These are phyloP conservation scores for Schlechtendalia chinensis DNA, from an alignment of 1,140 invertebrate species.

Conservation along the genomic window DNA sequence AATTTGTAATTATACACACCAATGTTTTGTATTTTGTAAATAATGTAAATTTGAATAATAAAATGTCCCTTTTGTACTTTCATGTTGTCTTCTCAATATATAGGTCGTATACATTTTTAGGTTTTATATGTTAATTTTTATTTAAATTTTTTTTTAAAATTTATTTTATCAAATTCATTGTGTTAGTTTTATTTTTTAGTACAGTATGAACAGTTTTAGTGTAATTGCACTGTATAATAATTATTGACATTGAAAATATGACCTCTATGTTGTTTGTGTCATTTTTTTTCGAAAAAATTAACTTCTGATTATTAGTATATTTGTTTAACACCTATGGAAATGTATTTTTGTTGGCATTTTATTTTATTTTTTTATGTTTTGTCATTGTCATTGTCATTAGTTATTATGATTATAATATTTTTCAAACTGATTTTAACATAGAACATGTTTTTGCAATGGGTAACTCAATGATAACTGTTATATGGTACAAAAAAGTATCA, in stretches of 20 bases:
- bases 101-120: background rate
- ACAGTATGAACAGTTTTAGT: too few relatives aligned
- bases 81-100: conserved; percentile 1
- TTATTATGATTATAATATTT: background rate
- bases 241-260: background rate
- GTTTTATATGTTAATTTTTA: background rate
- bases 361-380: too few relatives aligned
- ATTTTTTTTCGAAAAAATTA: background rate
- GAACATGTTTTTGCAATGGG: too few relatives aligned
- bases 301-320: background rate
- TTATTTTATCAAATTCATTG: background rate
- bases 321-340: too few relatives aligned
- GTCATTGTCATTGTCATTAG: too few relatives aligned
- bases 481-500: too few relatives aligned
- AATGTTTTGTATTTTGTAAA: conserved; percentile 35
- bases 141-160: background rate
- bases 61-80: conserved; percentile 4
- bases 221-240: conserved; percentile 18
- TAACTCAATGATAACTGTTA: too few relatives aligned
- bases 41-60: conserved; percentile 14
- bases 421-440: too few relatives aligned
- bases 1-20: conserved; percentile 36
- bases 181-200: background rate
- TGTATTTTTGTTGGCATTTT: too few relatives aligned
- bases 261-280: background rate